These are phyloP conservation scores for Endomychus coccineus DNA, from an alignment of 2,888 invertebrate genomes.

Conservation along the genomic window DNA sequence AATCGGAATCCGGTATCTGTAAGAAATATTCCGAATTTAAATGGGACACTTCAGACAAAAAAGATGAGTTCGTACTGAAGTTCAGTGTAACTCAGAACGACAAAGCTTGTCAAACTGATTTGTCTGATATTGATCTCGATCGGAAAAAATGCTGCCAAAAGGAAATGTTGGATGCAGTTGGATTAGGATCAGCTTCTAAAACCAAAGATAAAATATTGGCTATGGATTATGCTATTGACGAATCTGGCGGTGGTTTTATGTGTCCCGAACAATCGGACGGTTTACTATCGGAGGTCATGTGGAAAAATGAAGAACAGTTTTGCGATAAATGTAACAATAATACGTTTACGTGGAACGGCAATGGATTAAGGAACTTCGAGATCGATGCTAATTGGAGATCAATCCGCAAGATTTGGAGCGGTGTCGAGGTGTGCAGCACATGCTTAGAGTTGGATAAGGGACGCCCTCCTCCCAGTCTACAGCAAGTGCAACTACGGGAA, in stretches of 20 bases:
- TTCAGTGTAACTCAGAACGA: constrained; percentile 57
- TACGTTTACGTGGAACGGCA: constrained; percentile 24
- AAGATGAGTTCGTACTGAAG: constrained; percentile 53
- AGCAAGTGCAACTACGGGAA: constrained; percentile 39
- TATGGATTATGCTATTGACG: not conserved
- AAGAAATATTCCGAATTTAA: constrained; percentile 52
- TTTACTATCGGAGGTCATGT: constrained; percentile 31
- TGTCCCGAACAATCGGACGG: constrained; percentile 2
- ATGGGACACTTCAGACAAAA: constrained; percentile 9
- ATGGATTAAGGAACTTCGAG: constrained; percentile 6
- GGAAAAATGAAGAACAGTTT: constrained; percentile 32
- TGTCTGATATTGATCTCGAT: constrained; percentile 12
- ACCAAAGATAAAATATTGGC: not conserved
- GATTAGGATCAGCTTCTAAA: constrained; percentile 2
- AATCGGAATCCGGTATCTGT: constrained; percentile 45
- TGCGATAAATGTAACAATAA: constrained; percentile 44
- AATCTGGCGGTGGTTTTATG: not conserved
- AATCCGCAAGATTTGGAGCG: constrained; percentile 37
- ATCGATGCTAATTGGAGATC: constrained; percentile 25
- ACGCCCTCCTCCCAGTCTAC: constrained; percentile 25
- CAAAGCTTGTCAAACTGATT: constrained; percentile 53
- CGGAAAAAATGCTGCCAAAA: constrained; percentile 5
- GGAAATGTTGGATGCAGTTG: constrained; percentile 2
- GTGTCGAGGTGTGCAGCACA: constrained; percentile 40
- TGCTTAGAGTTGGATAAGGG: constrained; percentile 30